Base-by-base conservation (phyloP, 1,140 invertebrate genomes). In the Alviniconcha marisindica region DNA sequence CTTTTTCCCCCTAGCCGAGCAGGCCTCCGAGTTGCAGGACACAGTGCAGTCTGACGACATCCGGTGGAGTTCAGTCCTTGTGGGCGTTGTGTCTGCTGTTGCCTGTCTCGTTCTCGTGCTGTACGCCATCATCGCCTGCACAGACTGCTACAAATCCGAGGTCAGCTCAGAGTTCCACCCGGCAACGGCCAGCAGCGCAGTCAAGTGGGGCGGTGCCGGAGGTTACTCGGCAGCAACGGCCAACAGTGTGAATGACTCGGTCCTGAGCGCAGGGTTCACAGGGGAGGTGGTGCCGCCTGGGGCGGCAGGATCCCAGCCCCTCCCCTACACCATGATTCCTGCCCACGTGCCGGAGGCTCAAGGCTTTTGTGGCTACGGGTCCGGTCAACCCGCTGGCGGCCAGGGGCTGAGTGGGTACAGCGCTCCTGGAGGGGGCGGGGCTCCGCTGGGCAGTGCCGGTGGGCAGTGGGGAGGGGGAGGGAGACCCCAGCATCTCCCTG, bases 61-160 rank as follows among this genome's bases (percentile, higher is more conserved):
- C n/a, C n/a, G n/a, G n/a, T n/a, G n/a, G n/a, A n/a, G n/a, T n/a
- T n/a, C n/a, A n/a, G 18, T 48, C 44, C 44, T 76, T 3, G 73
- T 44, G 5, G 40, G 38, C 40, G 10, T 66, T 21, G 66, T 80
- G 44, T 85, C 77, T 51, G 38, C 56, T 3, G 31, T 77, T 15
- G 51, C 79, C 18, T 31, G 80, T 51, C 21, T 83, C 24, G 10
- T 69, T 1, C 3, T 84, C 36, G 44, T 48, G 21, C 51, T 82
- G n/a, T 54, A 78, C 54, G 44, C 60, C 7, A 4, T 82, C 56
- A 28, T 80, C 33, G 31, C 14, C n/a, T 86, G 85, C 78, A 79
- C 42, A 31, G 85, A 86, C 83, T 86, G 85, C 69, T 84, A 84
- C 56, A 86, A 86, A 31, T 84, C 83, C 0, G 85, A 86, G 56